Percentiles rank a stretch among this genome's conserved stretches.
phyloP scores from a whole-genome alignment of 2,888 invertebrate genomes.

The Zaprionus bogoriensis region DNA sequence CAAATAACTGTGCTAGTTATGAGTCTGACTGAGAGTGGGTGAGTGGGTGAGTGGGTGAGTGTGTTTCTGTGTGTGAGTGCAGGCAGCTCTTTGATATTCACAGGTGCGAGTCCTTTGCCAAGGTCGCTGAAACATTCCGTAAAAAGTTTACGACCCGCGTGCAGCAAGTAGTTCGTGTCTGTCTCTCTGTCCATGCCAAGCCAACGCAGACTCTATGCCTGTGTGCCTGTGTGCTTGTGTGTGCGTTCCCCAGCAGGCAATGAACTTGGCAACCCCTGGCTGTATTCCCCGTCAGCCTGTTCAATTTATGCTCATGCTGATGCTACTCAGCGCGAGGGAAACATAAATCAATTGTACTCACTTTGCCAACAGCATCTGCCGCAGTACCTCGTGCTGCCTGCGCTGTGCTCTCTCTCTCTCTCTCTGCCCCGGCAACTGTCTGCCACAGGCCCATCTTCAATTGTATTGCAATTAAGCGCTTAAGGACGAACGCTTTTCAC shows the following conservation, averaged over 20 bases:
- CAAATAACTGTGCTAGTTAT: not conserved
- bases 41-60: no score
- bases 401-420: not conserved
- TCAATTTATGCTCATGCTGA: not conserved
- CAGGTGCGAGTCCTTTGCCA: slow-evolving; percentile 14
- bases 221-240: not conserved
- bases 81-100: not conserved
- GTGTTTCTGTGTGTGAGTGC: not conserved
- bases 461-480: slow-evolving; percentile 25
- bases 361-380: no score
- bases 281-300: not conserved
- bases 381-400: no score
- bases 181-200: not conserved
- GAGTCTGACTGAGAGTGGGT: no score
- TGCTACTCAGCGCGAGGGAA: not conserved
- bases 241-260: no score
- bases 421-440: not conserved
- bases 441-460: not conserved
- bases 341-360: not conserved
- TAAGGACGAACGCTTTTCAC: not conserved
- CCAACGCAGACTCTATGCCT: not conserved
- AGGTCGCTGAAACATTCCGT: slow-evolving; percentile 9
- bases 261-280: slow-evolving; percentile 20
- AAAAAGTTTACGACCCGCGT: slow-evolving; percentile 10
- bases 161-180: not conserved